Base-by-base conservation (phyloP, 2,797 vertebrate genomes). In the Lepus townsendii region DNA sequence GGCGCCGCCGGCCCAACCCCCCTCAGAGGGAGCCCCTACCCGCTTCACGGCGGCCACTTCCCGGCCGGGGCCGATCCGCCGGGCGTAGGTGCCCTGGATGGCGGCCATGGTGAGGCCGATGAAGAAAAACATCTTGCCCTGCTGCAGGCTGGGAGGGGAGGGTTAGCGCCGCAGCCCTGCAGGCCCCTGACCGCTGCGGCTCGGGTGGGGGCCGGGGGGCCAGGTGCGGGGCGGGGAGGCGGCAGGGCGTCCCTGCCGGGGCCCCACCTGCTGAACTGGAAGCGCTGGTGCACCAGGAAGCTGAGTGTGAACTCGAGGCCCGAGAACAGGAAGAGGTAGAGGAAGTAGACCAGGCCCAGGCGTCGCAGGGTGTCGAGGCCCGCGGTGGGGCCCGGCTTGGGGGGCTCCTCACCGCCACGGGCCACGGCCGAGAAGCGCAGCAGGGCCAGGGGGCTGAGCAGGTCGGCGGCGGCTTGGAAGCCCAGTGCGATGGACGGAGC, bases 61-160 rank as follows among this genome's bases (percentile, higher is more conserved):
- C 89, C 98, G 96, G 94, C 99, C 99, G 27, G 99, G 99, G 97
- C 99, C 98, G 97, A 99, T 99, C 96, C 99, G 98, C 38, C 99
- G 99, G 96, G 99, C 98, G 2, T 99, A 99, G 85, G 99, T 98
- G 30, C 99, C 99, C 97, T 99, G 99, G 97, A 99, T 98, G 78
- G 97, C 75, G 80, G 99, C 99, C 99, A 99, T 99, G 97, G 99
- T 99, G 95, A 99, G 98, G 63, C 99, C 99, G 80, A 99, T 99
- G 97, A 99, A 99, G 98, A 99, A 99, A 96, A 99, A 99, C 99
- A 99, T 99, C 98, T 99, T 99, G 47, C 99, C 99, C 97, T 99
- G 99, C 96, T 99, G 99, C 98, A 99, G 99, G 96, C 99, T 99
- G 97, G 95, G 91, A 95, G 96, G 65, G 35, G 8, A 35, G 7